Conservation (phyloP, 1,140 invertebrate species). For the Mycetomoellerius zeteki region DNA sequence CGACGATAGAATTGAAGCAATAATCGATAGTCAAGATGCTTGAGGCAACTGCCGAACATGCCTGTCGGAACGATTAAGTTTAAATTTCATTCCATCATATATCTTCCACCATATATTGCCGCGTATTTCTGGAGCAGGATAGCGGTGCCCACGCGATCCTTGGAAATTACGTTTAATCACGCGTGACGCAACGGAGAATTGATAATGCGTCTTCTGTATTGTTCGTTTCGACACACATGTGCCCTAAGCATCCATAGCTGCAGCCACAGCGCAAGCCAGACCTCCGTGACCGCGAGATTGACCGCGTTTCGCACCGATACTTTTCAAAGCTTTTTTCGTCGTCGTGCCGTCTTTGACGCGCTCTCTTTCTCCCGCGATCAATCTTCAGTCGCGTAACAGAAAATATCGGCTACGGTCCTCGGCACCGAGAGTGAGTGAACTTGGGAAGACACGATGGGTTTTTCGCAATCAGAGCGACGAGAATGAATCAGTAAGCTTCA, state of each 20-base stretch:
- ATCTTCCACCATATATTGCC: neutral
- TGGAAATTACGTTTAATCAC: constrained; percentile 42
- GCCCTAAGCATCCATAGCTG: neutral
- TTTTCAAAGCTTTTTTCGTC: constrained; percentile 58
- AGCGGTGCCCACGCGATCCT: neutral
- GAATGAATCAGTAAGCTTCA: neutral
- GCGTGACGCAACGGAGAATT: constrained; percentile 30
- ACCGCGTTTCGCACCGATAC: constrained; percentile 54
- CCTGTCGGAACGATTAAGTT: neutral
- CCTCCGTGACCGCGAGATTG: constrained; percentile 23
- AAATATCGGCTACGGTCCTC: constrained; percentile 44
- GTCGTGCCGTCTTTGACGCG: constrained; percentile 44
- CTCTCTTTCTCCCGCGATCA: constrained; percentile 50
- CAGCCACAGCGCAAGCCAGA: constrained; percentile 1
- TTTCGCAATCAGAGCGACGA: neutral
- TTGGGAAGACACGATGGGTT: neutral
- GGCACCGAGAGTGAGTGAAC: constrained; percentile 28
- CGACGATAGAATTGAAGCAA: neutral
- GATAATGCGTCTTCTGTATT: constrained; percentile 29
- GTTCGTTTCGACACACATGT: neutral
- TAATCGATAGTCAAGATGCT: neutral
- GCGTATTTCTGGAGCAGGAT: constrained; percentile 19
- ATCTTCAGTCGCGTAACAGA: constrained; percentile 31
- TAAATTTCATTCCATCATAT: neutral
- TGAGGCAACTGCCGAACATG: neutral